Evolutionary conservation across 2,888 invertebrate genomes (phyloP), one percentile per base, ranked within the genome.

Genomic region (Agrotis ipsilon): DNA sequence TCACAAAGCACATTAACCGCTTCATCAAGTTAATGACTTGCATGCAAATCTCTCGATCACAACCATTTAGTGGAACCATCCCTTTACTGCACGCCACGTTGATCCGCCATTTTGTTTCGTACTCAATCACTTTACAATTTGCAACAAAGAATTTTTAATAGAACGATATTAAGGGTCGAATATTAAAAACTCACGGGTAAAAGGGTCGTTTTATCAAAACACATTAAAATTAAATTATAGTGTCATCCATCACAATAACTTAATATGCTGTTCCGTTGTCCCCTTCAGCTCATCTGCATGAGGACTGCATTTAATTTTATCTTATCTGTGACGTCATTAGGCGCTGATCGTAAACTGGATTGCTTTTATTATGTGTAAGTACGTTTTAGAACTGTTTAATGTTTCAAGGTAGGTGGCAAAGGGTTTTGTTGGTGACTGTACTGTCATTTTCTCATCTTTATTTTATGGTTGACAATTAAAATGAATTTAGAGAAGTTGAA

Each of bases 171-270:
- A 78, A 78, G 86, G 89, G 84, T 86, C 88, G 87, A 81, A 57
- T 51, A 68, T 77, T 83, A 84, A 86, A 86, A 89, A 83, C 84
- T 86, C 84, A 87, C 85, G 77, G 57, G 87, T 90, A 86, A 87
- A 78, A 78, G 86, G 89, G 84, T 87, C 89, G 88, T 94, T 95
- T 94, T 94, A 94, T 94, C 93, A 93, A 92, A 95, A 94, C 94
- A 94, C 94, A 95, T 95, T 94, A 95, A 94, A 93, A 93, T 93
- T 92, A 92, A 93, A 94, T 95, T 93, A 94, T 91, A 91, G 91
- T 88, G 91, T 90, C 90, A 94, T 96, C 94, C 91, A 94, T 96
- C 95, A 94, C 87, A 89, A 91, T 94, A 94, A 95, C 93, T 94
- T 94, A 95, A 94, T 94, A 94, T 93, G 92, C 92, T 21, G 49